Conservation (phyloP, 2,888 invertebrate genomes). For the Tinea pellionella region DNA sequence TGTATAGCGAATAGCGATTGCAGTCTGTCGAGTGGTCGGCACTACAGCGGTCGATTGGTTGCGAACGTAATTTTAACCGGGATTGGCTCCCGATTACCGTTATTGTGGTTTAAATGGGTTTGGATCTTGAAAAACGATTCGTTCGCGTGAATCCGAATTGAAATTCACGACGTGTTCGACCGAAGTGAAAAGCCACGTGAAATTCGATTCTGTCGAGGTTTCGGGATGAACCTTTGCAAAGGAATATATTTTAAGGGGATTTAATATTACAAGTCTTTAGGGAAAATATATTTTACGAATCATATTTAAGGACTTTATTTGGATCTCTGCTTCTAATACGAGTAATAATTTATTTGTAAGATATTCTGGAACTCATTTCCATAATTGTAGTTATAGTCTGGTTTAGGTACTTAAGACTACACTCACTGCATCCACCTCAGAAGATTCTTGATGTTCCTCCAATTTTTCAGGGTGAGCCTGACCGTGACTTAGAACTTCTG, state of each 20-base stretch:
- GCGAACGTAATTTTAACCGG: slow-evolving; percentile 29
- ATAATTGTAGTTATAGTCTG: no score
- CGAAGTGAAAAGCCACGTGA: slow-evolving; percentile 14
- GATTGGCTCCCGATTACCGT: slow-evolving; percentile 36
- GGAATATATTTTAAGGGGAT: not conserved
- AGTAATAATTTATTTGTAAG: no score
- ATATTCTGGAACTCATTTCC: no score
- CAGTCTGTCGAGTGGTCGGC: not conserved
- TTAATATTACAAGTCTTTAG: not conserved
- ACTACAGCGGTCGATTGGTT: not conserved
- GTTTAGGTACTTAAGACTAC: no score
- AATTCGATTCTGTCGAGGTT: slow-evolving; percentile 9
- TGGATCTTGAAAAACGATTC: slow-evolving; percentile 47
- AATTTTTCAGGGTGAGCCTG: no score
- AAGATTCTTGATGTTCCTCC: no score
- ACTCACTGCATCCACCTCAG: no score
- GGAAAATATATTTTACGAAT: not conserved
- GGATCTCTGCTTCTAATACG: not conserved
- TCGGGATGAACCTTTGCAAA: not conserved
- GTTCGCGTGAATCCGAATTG: slow-evolving; percentile 26
- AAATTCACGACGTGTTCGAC: slow-evolving; percentile 22
- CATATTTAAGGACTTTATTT: not conserved
- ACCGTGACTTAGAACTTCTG: no score
- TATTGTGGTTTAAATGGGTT: slow-evolving; percentile 43
- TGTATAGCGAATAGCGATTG: not conserved